These are phyloP conservation scores for Eciton burchellii DNA, from an alignment of 1,140 invertebrate species.

Conservation along the genomic window DNA sequence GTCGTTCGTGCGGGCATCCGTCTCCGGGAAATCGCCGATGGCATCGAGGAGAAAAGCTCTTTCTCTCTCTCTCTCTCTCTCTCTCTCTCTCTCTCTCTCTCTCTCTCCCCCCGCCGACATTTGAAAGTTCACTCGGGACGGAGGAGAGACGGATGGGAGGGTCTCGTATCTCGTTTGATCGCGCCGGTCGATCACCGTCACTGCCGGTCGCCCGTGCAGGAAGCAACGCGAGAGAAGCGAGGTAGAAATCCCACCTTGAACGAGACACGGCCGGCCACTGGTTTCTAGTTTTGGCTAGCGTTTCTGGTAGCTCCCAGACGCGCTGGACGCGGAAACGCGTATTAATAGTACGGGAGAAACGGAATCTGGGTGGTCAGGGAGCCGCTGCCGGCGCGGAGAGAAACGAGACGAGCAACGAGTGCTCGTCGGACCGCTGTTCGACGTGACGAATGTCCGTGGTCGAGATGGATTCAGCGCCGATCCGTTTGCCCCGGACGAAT, in stretches of 20 bases:
- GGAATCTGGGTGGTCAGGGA: conserved; percentile 70
- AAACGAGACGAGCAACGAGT: conserved; percentile 42
- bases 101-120: conserved; percentile 49
- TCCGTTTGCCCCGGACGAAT: conserved; percentile 21
- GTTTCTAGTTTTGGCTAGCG: conserved; percentile 71
- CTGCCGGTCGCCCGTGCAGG: neutral
- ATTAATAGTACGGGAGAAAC: conserved; percentile 77
- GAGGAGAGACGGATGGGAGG: conserved; percentile 28
- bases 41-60: conserved; percentile 47
- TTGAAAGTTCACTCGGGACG: conserved; percentile 48
- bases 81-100: conserved; percentile 45
- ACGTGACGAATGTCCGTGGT: conserved; percentile 12
- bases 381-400: conserved; percentile 32
- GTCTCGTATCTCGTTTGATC: conserved; percentile 30
- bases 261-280: conserved; percentile 65
- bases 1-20: conserved; percentile 24
- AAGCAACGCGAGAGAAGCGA: neutral
- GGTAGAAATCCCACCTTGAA: conserved; percentile 51
- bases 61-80: conserved; percentile 43
- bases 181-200: conserved; percentile 54
- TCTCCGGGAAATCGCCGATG: conserved; percentile 60
- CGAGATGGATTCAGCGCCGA: conserved; percentile 26
- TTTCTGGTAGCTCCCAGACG: conserved; percentile 57
- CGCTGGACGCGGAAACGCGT: conserved; percentile 78
- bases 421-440: neutral